These are phyloP conservation scores for Dicyrtoma fusca DNA, from an alignment of 2,888 invertebrate species.

Conservation along the genomic window DNA sequence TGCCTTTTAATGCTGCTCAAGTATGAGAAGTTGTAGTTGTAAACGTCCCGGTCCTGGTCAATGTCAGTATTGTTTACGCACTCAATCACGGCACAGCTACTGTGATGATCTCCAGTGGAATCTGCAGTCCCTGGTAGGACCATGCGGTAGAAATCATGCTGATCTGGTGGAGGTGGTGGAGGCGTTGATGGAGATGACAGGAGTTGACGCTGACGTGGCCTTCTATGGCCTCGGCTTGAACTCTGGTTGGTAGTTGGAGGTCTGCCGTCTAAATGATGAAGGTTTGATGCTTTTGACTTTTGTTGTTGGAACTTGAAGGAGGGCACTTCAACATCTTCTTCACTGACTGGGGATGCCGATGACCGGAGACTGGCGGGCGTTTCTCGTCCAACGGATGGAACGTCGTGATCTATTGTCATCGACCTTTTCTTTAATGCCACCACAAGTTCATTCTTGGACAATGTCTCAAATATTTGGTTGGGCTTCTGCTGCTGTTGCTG, in stretches of 20 bases:
- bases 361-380: too few species aligned
- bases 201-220: conserved; percentile 18
- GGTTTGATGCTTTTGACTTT: not conserved
- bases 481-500: too few species aligned
- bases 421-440: too few species aligned
- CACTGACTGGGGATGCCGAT: not conserved
- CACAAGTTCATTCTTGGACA: too few species aligned
- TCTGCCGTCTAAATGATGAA: not conserved
- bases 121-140: not conserved
- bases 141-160: conserved; percentile 4
- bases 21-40: too few species aligned
- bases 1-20: too few species aligned
- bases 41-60: not conserved
- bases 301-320: not conserved
- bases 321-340: too few species aligned
- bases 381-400: too few species aligned
- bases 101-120: too few species aligned
- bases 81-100: not conserved
- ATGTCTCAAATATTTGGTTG: too few species aligned
- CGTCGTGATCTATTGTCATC: too few species aligned
- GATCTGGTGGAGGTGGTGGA: conserved; percentile 32
- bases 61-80: not conserved
- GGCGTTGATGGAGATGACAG: conserved; percentile 18
- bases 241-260: not conserved
- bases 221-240: conserved; percentile 4